Evolutionary conservation across 2,888 invertebrate species (phyloP), one percentile per base, ranked within the genome.

Genomic region (Protonemura montana): DNA sequence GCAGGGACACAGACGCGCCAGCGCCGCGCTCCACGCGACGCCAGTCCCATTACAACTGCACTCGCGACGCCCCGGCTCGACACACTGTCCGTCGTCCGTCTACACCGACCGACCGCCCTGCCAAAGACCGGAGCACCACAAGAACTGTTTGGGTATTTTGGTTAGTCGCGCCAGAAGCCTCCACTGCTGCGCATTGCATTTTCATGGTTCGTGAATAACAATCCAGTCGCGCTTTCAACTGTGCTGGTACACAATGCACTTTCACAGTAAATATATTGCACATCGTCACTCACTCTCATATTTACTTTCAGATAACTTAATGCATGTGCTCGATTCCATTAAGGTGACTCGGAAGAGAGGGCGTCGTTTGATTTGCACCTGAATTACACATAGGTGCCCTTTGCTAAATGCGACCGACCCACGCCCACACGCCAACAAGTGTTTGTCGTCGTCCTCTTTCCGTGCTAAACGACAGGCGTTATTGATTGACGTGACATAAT

Each of bases 1-100:
- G n/a, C 82, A 59, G 86, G 86, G 59, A 82, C 86, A 29, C 28
- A 76, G 85, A 27, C 28, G 25, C 76, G 27, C 85, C 35, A 25
- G 85, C 42, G 28, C 42, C 59, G 76, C 78, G 10, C 78, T 35
- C 26, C 25, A 28, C 29, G 30, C 41, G 26, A 29, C 29, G 76
- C 76, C 77, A 21, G 77, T 80, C 78, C 1, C 25, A 25, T 35
- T 25, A n/a, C 41, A 13, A 21, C 16, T 41, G 6, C 76, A 77
- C 84, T 76, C 35, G 84, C 77, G 30, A 27, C 85, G 80, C n/a
- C 28, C 77, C 78, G 13, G 77, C 35, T 35, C 35, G 5, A 10
- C 3, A 10, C 35, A 59, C 59, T 21, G 16, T 10, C 59, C 59
- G 59, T 59, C 76, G 80, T 27, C 29, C 76, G 76, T 27, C 85